Percentiles rank a stretch among this genome's conserved stretches.
Evolutionary conservation across 1,140 invertebrate species (phyloP).

Genomic region (Drosophila parabipectinata): DNA sequence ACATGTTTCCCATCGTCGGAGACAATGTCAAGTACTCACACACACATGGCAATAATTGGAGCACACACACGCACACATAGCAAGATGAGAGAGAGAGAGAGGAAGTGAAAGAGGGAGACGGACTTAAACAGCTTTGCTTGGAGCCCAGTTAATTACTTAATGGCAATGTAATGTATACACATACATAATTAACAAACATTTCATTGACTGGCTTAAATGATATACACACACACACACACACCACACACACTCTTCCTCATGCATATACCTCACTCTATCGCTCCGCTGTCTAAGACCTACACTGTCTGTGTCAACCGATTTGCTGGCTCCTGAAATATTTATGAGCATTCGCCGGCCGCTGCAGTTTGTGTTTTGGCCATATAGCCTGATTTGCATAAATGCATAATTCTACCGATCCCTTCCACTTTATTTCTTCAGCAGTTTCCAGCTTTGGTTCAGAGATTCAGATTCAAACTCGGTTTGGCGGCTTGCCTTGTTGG

Average conservation of each 20-base stretch:
- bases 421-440: neutral
- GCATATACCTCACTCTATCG: slow-evolving; percentile 4
- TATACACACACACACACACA: slow-evolving; percentile 36
- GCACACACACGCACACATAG: slow-evolving; percentile 8
- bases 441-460: slow-evolving; percentile 17
- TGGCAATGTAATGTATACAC: slow-evolving; percentile 76
- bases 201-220: slow-evolving; percentile 73
- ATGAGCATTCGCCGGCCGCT: slow-evolving; percentile 39
- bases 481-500: slow-evolving; percentile 19
- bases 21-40: slow-evolving; percentile 24
- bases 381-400: slow-evolving; percentile 59
- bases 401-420: slow-evolving; percentile 41
- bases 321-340: slow-evolving; percentile 61
- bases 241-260: slow-evolving; percentile 13
- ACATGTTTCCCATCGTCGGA: slow-evolving; percentile 30
- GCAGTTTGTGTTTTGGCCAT: slow-evolving; percentile 33
- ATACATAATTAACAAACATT: slow-evolving; percentile 80
- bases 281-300: slow-evolving; percentile 42
- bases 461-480: slow-evolving; percentile 22
- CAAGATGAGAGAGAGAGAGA: slow-evolving; percentile 6
- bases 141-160: slow-evolving; percentile 79
- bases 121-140: slow-evolving; percentile 49
- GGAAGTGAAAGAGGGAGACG: slow-evolving; percentile 1
- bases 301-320: slow-evolving; percentile 39
- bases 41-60: slow-evolving; percentile 12